A percentile compares a stretch with the other conserved stretches of the same genome.
These are phyloP conservation scores for Gymnothorax javanicus DNA, from an alignment of 2,797 vertebrate species.

Conservation along the genomic window DNA sequence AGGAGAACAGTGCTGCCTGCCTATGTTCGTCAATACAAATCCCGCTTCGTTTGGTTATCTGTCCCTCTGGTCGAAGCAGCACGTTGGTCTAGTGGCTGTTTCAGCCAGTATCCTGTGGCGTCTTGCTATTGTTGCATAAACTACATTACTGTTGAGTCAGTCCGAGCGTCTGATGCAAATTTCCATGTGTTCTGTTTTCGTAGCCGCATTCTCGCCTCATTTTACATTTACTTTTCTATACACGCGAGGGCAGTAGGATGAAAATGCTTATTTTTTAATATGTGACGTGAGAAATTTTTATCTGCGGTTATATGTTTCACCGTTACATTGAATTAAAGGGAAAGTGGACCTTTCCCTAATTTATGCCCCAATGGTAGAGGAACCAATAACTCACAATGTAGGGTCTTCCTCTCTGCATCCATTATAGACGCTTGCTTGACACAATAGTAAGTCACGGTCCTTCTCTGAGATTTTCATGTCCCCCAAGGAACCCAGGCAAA, in stretches of 20 bases:
- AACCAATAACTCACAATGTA: slow-evolving; percentile 17
- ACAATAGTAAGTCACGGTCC: slow-evolving; percentile 41
- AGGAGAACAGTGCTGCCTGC: background rate
- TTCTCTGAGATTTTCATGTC: slow-evolving; percentile 43
- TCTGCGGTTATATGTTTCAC: slow-evolving; percentile 21
- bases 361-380: slow-evolving; percentile 34
- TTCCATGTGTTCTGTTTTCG: slow-evolving; percentile 5
- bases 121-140: background rate
- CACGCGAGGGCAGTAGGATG: slow-evolving; percentile 24
- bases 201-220: slow-evolving; percentile 16
- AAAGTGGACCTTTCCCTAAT: slow-evolving; percentile 41
- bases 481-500: slow-evolving; percentile 44
- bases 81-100: background rate
- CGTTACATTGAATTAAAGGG: slow-evolving; percentile 35
- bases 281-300: slow-evolving; percentile 10
- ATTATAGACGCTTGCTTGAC: slow-evolving; percentile 44
- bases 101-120: background rate
- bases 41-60: background rate
- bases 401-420: slow-evolving; percentile 36
- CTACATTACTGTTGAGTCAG: background rate
- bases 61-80: background rate
- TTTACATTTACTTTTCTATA: slow-evolving; percentile 15
- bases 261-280: slow-evolving; percentile 38
- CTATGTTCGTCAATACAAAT: background rate
- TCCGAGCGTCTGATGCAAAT: slow-evolving; percentile 28